Percentiles rank a stretch among this genome's conserved stretches.
phyloP scores from a whole-genome alignment of 2,888 invertebrate species.

The Dryococelus australis region DNA sequence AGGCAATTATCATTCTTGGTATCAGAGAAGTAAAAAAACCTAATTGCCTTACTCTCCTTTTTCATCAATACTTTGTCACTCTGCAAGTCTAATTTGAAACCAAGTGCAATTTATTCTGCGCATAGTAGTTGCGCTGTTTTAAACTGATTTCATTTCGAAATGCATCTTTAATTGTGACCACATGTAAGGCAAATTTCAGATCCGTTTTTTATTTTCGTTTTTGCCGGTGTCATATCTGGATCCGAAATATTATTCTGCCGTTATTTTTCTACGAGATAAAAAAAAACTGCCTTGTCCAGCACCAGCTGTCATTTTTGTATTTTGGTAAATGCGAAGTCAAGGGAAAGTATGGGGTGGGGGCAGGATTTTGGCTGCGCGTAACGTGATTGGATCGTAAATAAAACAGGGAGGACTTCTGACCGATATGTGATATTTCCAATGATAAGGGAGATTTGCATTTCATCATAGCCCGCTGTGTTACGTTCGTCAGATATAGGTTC shows the following conservation, averaged over 20 bases:
- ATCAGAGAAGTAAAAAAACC: no score
- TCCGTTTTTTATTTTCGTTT: not conserved
- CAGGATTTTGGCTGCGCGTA: not conserved
- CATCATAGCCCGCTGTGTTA: not conserved
- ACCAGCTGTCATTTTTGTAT: not conserved
- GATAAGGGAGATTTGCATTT: constrained; percentile 10
- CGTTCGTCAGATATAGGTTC: not conserved
- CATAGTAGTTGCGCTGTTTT: not conserved
- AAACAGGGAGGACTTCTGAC: not conserved
- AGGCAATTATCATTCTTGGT: no score
- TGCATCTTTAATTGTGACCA: not conserved
- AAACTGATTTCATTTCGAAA: not conserved
- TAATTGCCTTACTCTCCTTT: no score
- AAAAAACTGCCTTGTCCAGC: not conserved
- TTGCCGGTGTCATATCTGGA: not conserved
- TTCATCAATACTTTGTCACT: not conserved
- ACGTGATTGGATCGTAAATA: not conserved
- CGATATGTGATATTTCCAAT: not conserved
- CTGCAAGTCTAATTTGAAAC: not conserved
- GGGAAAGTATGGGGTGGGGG: not conserved
- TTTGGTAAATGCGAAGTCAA: not conserved
- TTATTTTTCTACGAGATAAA: not conserved
- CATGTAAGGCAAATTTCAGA: not conserved
- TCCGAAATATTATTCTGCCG: constrained; percentile 6
- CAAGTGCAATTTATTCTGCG: not conserved